Base-by-base conservation (phyloP, 2,888 invertebrate species). In the Papilio gigon region DNA sequence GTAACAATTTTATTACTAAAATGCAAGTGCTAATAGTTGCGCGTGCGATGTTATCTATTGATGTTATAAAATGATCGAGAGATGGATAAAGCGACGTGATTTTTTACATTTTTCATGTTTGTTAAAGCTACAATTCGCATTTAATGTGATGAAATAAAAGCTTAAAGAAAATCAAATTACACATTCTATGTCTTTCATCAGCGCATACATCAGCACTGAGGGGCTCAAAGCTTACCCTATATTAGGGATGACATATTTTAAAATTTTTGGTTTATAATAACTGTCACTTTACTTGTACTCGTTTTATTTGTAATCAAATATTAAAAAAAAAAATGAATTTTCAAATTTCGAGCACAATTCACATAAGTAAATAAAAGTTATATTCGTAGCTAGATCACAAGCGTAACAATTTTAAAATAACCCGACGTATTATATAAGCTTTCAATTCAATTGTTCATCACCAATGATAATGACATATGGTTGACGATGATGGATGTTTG, bases 401-500 rank as follows among this genome's bases (percentile, higher is more conserved):
- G 6, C 8, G 33, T 50, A n/a, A 22, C 5, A 11, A 50, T 30
- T 4, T 33, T 58, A 30, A 11, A 33, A 33, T 0, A 0, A 4
- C 5, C 37, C 6, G 22, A 4, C 4, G 20, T 12, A 35, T 3
- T 37, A 1, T 3, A 59, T 37, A 59, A 59, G 20, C 64, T 64
- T 53, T 64, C 53, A 53, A 50, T 53, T 47, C 64, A 64, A 33
- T 64, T 8, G 14, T 12, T 59, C 4, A 1, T 6, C n/a, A 59
- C 70, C 42, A 37, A 59, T 68, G 66, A 71, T 70, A 67, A 64
- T 72, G 27, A 53, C 11, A 27, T 65, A 62, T 70, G 70, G 65
- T 71, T n/a, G n/a, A n/a, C 68, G 70, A 71, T 65, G 42, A 61
- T 12, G 50, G 50, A 67, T 65, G 67, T 60, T 72, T n/a, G n/a